Conservation (phyloP, 2,113 vertebrate genomes). For the Narcine bancroftii region DNA sequence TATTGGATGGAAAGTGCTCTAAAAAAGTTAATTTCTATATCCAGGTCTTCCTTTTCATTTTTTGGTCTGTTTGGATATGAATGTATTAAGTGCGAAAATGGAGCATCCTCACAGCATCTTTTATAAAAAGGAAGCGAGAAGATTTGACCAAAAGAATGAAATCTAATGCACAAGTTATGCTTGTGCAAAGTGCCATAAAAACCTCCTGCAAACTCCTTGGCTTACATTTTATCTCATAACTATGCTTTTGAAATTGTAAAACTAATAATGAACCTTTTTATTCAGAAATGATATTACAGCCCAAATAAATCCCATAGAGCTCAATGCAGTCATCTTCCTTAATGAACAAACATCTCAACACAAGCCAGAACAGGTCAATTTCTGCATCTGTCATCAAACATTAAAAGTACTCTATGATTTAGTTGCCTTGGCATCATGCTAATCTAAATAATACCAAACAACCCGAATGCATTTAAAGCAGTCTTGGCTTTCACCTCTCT, state of each 20-base stretch:
- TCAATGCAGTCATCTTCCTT: neutral
- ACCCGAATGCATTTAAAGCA: neutral
- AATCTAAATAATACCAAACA: conserved; percentile 28
- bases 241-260: neutral
- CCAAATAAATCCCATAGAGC: neutral
- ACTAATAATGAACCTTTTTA: neutral
- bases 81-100: neutral
- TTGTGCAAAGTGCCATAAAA: neutral
- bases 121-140: neutral
- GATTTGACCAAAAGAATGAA: neutral
- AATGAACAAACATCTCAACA: neutral
- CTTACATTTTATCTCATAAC: neutral
- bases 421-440: neutral
- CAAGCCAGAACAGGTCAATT: conserved; percentile 1
- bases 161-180: neutral
- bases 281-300: neutral
- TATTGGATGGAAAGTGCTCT: neutral
- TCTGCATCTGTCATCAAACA: conserved; percentile 25
- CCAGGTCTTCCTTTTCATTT: neutral
- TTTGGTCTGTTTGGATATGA: neutral
- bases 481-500: conserved; percentile 8
- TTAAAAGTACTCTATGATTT: conserved; percentile 25
- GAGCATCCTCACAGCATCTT: neutral
- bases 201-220: neutral
- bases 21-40: neutral